Percentiles rank a stretch among this genome's conserved stretches.
Evolutionary conservation across 2,113 vertebrate genomes (phyloP).

Genomic region (Limnothrissa miodon): DNA sequence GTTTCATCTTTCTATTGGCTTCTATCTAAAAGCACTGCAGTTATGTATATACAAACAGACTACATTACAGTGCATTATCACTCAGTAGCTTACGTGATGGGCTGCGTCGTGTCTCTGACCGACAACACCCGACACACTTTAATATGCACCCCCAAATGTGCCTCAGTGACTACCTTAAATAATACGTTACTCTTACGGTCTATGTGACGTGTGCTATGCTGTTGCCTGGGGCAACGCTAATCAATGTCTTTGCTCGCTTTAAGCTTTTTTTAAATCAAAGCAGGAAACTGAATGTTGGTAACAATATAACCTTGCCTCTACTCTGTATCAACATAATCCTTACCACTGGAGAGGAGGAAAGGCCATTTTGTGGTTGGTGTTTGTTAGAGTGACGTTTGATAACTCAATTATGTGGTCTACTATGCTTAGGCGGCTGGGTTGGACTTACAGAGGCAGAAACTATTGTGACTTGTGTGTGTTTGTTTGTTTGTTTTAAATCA

Average conservation of each 20-base stretch:
- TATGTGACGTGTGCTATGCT: conserved; percentile 23
- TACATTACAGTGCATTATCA: conserved; percentile 71
- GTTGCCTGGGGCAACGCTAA: neutral
- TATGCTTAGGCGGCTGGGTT: neutral
- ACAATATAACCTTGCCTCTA: neutral
- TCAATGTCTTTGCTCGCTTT: neutral
- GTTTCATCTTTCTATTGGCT: conserved; percentile 55
- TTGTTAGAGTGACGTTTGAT: neutral
- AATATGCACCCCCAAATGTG: conserved; percentile 39
- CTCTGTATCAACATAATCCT: neutral
- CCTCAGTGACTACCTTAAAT: conserved; percentile 51
- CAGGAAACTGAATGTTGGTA: neutral
- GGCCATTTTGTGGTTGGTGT: neutral
- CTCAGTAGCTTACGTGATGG: conserved; percentile 74
- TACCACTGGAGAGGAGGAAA: neutral
- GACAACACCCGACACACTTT: conserved; percentile 23
- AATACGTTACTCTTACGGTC: conserved; percentile 35
- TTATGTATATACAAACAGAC: conserved; percentile 74
- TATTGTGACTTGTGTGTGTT: neutral
- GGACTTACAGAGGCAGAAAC: neutral
- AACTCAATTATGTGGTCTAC: neutral
- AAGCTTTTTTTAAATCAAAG: neutral
- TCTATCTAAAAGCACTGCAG: conserved; percentile 69
- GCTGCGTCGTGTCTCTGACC: conserved; percentile 57
- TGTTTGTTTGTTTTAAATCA: neutral